Base-by-base conservation (phyloP, 2,113 vertebrate genomes). In the Heterochromis multidens region DNA sequence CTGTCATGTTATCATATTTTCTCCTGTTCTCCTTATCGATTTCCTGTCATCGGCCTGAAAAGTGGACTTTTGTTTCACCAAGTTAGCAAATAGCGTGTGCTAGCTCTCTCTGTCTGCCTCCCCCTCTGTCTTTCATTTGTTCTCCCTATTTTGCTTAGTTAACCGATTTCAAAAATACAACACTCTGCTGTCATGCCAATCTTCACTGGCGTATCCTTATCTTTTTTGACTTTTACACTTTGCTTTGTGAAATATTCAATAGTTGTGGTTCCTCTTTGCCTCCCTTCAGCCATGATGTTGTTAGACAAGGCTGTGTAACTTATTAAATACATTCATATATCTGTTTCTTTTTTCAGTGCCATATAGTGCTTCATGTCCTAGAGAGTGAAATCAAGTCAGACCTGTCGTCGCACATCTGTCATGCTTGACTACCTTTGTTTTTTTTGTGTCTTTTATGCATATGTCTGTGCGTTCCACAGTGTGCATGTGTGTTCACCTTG, bases 1-100 rank as follows among this genome's bases (percentile, higher is more conserved):
- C 91, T 85, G 88, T 91, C 94, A 94, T 90, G 92, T 93, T 92
- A 91, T 94, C 91, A 92, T 94, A 92, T 90, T 92, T 92, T 94
- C 91, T 88, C 60, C 88, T 87, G 78, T 89, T 90, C 87, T 85
- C 61, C 54, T 78, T 88, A 94, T 95, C 9, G 93, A 95, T 93
- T 95, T 88, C 46, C 87, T 90, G 91, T 87, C 94, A 79, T 67
- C 79, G 10, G 82, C 77, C 78, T 90, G 85, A 90, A 89, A 93
- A 86, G 89, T 87, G 87, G 89, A 92, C 78, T 92, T 94, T 89
- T 92, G 80, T 90, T 90, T 87, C 74, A 78, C 67, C 27, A 74
- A 78, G 87, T 93, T 91, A 72, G 88, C 81, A 90, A 91, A 91
- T 81, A 52, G 60, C 29, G n/a, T 52, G n/a, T 4, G n/a, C 31